Evolutionary conservation across 1,140 invertebrate species (phyloP).

Genomic region (Trypoxylus dichotomus): DNA sequence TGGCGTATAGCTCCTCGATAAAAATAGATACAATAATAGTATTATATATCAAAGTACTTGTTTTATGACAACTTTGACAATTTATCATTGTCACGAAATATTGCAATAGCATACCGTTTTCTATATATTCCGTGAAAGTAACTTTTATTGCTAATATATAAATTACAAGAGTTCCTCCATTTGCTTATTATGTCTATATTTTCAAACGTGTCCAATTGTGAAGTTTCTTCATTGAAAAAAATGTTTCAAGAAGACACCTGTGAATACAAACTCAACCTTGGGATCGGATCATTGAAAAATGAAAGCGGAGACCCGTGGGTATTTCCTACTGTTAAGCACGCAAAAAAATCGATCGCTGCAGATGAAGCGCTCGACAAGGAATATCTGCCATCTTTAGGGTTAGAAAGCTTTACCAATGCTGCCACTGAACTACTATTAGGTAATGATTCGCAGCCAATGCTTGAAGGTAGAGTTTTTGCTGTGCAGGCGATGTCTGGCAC

Average conservation of each 20-base stretch:
- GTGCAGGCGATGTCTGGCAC: constrained; percentile 94
- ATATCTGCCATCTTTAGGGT: constrained; percentile 91
- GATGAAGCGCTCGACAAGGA: constrained; percentile 91
- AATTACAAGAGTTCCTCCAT: too few species aligned
- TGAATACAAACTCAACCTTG: not conserved
- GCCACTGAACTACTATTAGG: constrained; percentile 86
- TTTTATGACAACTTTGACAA: too few species aligned
- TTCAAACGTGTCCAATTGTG: not conserved
- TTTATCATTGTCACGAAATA: too few species aligned
- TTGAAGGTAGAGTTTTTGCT: constrained; percentile 79
- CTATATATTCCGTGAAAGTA: too few species aligned
- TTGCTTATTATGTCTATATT: too few species aligned
- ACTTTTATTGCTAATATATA: too few species aligned
- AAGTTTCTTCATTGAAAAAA: constrained; percentile 55
- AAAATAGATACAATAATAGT: too few species aligned
- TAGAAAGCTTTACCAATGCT: constrained; percentile 77
- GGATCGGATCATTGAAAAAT: constrained; percentile 82
- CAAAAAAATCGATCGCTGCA: constrained; percentile 80
- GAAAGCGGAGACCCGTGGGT: constrained; percentile 96
- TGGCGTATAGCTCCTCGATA: too few species aligned
- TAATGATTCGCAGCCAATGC: constrained; percentile 72
- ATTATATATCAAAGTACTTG: too few species aligned
- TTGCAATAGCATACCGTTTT: too few species aligned
- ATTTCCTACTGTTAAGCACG: constrained; percentile 89
- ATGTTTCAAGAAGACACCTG: constrained; percentile 28